Base-by-base conservation (phyloP, 1,140 invertebrate species). In the Pseudomyrmex gracilis region DNA sequence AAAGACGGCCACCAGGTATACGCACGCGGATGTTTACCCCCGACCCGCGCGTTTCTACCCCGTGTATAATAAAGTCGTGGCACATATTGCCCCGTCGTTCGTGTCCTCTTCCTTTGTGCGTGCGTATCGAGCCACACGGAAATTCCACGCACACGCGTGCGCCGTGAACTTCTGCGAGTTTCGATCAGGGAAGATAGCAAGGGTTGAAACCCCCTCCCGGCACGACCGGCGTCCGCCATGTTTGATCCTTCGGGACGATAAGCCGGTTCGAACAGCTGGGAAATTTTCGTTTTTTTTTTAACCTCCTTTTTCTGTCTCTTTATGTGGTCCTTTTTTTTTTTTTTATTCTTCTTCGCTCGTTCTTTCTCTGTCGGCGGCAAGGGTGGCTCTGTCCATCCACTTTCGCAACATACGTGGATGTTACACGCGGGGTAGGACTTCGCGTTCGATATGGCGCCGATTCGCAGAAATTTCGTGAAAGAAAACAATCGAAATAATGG, bases 181-280 rank as follows among this genome's bases (percentile, higher is more conserved):
- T 67, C 85, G 92, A 93, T 92, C 88, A 86, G 86, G 83, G 34
- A 86, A 89, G 93, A 94, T 93, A 93, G 92, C 92, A 93, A 94
- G 93, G 93, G 93, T 94, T 94, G 93, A 92, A 93, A 92, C 82
- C 68, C 64, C 74, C 51, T 85, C 20, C 51, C 73, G 71, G 61
- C 53, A 66, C 67, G 17, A 76, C 58, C 86, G 66, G 64, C 73
- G 58, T 66, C 71, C 91, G 92, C 93, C 93, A 93, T 93, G 61
- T 92, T 93, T 90, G 93, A 94, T 94, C 80, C 84, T 49, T 64
- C 86, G 63, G 53, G 67, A 20, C 92, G 93, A 94, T 93, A 94
- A 71, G 76, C 67, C 57, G 20, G 57, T 64, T 60, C 64, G 83
- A 93, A 92, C 93, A 94, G 93, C 93, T 94, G 93, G 93, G 89